phyloP scores from a whole-genome alignment of 2,113 vertebrate species.

The Ailurus styani region DNA sequence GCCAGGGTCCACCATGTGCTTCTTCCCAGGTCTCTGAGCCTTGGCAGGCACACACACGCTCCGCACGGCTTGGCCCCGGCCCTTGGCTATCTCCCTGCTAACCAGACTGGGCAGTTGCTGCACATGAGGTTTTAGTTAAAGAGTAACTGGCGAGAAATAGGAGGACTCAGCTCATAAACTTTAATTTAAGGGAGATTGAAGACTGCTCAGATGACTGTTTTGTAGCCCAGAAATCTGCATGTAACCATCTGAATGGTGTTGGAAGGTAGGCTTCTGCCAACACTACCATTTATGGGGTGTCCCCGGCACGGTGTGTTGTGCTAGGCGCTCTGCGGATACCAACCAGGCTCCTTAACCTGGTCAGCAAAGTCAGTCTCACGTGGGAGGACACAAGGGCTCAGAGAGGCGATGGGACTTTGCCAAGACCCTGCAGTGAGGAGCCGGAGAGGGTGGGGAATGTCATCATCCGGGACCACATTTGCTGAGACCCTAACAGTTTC shows the following conservation, averaged over 20 bases:
- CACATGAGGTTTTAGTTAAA: slow-evolving; percentile 70
- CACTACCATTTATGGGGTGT: neutral
- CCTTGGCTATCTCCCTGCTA: neutral
- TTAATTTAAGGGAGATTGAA: slow-evolving; percentile 57
- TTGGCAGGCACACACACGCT: neutral
- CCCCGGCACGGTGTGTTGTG: fast-evolving
- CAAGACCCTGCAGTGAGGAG: neutral
- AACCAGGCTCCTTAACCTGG: neutral
- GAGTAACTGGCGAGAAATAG: slow-evolving; percentile 32
- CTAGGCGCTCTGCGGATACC: neutral
- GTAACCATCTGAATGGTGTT: neutral
- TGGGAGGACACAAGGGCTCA: neutral
- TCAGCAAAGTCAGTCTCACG: fast-evolving
- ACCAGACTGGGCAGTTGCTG: slow-evolving; percentile 70
- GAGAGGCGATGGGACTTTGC: neutral
- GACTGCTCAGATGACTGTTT: slow-evolving; percentile 24
- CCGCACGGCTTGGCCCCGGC: slow-evolving; percentile 19
- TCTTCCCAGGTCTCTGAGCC: neutral
- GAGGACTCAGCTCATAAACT: neutral
- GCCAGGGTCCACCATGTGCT: slow-evolving; percentile 52
- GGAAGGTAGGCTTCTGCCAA: neutral
- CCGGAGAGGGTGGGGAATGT: neutral
- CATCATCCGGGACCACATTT: neutral
- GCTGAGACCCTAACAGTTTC: fast-evolving
- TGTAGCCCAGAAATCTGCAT: slow-evolving; percentile 13